phyloP scores from a whole-genome alignment of 2,888 invertebrate species.

The Drosophila demipolita region DNA sequence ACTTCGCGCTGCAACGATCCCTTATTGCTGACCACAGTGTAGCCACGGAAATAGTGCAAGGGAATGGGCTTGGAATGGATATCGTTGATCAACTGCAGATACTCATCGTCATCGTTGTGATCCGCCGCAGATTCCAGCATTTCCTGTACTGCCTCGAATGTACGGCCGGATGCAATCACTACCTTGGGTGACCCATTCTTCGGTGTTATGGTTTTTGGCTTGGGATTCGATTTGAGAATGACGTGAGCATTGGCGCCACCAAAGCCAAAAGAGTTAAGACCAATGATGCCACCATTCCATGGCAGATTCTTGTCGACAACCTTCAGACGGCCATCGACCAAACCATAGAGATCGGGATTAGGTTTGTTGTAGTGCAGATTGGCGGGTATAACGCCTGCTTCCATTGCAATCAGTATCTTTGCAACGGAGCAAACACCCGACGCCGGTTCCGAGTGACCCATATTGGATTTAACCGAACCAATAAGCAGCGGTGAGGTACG shows the following conservation, averaged over 20 bases:
- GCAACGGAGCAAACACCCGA: constrained; percentile 96
- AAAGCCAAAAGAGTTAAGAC: constrained; percentile 98
- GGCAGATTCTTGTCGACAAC: constrained; percentile 93
- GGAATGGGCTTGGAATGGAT: constrained; percentile 89
- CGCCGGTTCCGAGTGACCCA: constrained; percentile 99
- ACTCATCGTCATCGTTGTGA: constrained; percentile 89
- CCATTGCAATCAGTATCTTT: constrained; percentile 97
- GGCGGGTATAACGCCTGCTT: constrained; percentile 93
- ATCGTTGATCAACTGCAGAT: constrained; percentile 91
- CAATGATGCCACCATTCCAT: constrained; percentile 96
- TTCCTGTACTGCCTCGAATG: constrained; percentile 90
- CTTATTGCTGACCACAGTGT: constrained; percentile 89
- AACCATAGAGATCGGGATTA: constrained; percentile 96
- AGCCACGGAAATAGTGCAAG: constrained; percentile 94
- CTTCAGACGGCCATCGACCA: constrained; percentile 95
- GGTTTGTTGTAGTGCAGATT: constrained; percentile 96
- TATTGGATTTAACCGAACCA: constrained; percentile 99
- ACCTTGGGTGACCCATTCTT: constrained; percentile 88
- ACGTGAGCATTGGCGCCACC: constrained; percentile 99
- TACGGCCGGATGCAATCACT: constrained; percentile 93
- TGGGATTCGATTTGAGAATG: constrained; percentile 92
- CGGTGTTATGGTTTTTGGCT: constrained; percentile 87
- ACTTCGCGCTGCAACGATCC: constrained; percentile 86
- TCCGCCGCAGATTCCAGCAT: constrained; percentile 88
- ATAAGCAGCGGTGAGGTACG: constrained; percentile 92